These are phyloP conservation scores for Sorex araneus DNA, from an alignment of 2,113 vertebrate species.

Conservation along the genomic window DNA sequence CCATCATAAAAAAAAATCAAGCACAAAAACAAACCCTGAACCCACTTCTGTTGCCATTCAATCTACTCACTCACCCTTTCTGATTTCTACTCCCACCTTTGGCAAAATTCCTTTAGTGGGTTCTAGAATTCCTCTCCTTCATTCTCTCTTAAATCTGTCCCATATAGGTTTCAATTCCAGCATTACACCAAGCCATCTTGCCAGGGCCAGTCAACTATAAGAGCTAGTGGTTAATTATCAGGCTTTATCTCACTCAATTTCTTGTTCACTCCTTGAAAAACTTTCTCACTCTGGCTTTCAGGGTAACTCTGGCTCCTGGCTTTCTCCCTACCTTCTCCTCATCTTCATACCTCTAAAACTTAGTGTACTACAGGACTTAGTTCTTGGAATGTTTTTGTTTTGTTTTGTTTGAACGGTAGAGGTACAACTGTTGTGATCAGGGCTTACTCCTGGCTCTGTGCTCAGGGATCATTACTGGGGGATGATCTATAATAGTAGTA, in stretches of 20 bases:
- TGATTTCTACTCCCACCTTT: neutral
- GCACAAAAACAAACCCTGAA: neutral
- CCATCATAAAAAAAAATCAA: neutral
- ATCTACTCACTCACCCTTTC: neutral
- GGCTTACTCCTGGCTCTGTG: no score
- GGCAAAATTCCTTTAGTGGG: neutral
- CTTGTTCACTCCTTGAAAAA: constrained; percentile 10
- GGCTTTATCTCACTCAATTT: constrained; percentile 11
- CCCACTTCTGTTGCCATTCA: neutral
- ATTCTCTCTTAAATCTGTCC: constrained; percentile 44
- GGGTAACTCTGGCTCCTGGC: neutral
- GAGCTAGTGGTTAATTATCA: neutral
- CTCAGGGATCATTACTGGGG: no score
- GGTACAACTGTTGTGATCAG: no score
- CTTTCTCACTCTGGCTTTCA: constrained; percentile 4
- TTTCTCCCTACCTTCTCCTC: neutral
- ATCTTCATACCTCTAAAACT: constrained; percentile 1
- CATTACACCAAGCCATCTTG: neutral
- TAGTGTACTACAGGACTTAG: neutral
- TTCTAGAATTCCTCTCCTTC: constrained; percentile 14
- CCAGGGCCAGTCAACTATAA: neutral
- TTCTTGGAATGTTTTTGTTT: neutral
- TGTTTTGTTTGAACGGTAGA: no score
- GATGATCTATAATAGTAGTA: neutral
- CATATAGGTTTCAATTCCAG: neutral